Evolutionary conservation across 2,797 vertebrate species (phyloP).

Genomic region (Apodemus agrarius): DNA sequence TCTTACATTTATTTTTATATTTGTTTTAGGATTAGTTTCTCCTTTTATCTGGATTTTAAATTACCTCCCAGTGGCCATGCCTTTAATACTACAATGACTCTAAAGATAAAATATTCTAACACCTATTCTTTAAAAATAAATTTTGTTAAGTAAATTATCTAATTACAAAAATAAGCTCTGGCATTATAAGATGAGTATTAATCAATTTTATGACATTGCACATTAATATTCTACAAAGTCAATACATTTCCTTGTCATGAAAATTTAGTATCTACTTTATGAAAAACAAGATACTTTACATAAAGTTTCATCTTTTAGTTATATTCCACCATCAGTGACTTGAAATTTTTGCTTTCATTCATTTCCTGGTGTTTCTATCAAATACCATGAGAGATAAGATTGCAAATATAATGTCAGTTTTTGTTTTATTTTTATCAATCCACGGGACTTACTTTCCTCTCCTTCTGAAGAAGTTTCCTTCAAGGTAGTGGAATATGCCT

Average conservation of each 20-base stretch:
- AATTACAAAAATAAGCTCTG: neutral
- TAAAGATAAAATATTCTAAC: neutral
- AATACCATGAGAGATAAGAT: neutral
- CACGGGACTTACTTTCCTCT: neutral
- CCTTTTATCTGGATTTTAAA: neutral
- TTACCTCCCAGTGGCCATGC: neutral
- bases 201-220: constrained; percentile 16
- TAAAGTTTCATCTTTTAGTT: neutral
- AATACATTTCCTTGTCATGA: neutral
- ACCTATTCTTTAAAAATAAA: neutral
- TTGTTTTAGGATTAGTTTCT: neutral
- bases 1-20: neutral
- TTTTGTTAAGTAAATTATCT: constrained; percentile 45
- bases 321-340: neutral
- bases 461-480: neutral
- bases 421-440: neutral
- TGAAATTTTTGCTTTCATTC: neutral
- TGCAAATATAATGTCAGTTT: neutral
- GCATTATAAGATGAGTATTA: constrained; percentile 24
- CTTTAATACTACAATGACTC: neutral
- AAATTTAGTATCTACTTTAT: neutral
- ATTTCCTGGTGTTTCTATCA: neutral
- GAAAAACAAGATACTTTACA: neutral
- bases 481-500: neutral
- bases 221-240: neutral